phyloP scores from a whole-genome alignment of 2,888 invertebrate species.

The Cheilosia grossa region DNA sequence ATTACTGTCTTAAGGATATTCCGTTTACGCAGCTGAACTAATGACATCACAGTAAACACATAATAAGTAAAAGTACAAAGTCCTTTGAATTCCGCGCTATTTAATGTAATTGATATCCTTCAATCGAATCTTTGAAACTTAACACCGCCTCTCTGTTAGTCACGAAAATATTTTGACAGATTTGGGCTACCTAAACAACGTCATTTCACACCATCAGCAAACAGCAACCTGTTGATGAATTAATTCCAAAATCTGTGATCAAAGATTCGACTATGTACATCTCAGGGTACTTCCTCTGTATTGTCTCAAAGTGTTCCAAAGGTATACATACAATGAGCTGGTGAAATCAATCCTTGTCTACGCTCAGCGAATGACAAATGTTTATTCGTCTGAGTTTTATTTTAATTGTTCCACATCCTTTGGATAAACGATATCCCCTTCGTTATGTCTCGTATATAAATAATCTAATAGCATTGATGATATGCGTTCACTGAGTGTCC shows the following conservation, averaged over 20 bases:
- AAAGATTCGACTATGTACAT: constrained; percentile 17
- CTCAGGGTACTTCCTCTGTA: constrained; percentile 53
- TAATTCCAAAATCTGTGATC: constrained; percentile 28
- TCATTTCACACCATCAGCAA: constrained; percentile 57
- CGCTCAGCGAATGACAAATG: constrained; percentile 68
- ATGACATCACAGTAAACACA: not conserved
- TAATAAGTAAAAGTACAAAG: not conserved
- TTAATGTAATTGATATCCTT: constrained; percentile 60
- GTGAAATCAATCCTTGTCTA: constrained; percentile 68
- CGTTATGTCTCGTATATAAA: constrained; percentile 6
- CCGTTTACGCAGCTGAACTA: not conserved
- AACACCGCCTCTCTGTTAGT: constrained; percentile 22
- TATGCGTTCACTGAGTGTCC: constrained; percentile 48
- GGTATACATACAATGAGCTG: constrained; percentile 20
- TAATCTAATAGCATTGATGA: constrained; percentile 55
- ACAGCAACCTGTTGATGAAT: constrained; percentile 35
- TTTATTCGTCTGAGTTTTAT: constrained; percentile 53
- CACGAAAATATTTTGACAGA: constrained; percentile 54
- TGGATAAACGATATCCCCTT: constrained; percentile 56
- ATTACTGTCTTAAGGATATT: not conserved
- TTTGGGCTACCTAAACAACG: constrained; percentile 32
- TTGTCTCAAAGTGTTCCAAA: constrained; percentile 32
- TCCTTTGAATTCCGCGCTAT: not conserved
- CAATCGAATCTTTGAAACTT: constrained; percentile 47
- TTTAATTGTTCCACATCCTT: constrained; percentile 70